Evolutionary conservation across 2,113 vertebrate species (phyloP).

Genomic region (Ardeotis arabs): DNA sequence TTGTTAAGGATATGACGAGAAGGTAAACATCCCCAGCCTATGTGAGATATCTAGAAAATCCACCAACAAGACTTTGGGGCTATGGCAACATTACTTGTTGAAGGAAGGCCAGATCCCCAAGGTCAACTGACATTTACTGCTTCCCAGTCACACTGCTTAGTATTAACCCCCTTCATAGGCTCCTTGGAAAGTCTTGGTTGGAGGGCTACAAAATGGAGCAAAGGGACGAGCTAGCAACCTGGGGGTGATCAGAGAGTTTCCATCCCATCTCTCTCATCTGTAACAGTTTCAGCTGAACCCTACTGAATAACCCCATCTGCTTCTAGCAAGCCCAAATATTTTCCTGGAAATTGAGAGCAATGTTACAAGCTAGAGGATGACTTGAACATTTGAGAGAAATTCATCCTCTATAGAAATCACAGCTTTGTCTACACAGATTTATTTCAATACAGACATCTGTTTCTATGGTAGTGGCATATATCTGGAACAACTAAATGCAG

Average conservation of each 20-base stretch:
- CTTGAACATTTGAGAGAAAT: not conserved
- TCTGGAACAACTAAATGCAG: not conserved
- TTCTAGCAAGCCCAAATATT: not conserved
- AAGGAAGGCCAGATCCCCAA: not conserved
- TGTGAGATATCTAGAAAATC: not conserved
- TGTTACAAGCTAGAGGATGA: not conserved
- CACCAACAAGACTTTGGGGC: not conserved
- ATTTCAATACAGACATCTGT: not conserved
- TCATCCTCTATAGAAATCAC: not conserved
- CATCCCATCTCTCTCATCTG: not conserved
- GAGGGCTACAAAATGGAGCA: not conserved
- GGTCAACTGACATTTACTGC: not conserved
- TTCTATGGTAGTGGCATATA: not conserved
- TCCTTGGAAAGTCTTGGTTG: not conserved
- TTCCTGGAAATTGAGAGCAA: not conserved
- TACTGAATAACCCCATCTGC: not conserved
- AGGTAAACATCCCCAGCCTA: not conserved
- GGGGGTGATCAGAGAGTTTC: not conserved
- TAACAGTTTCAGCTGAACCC: not conserved
- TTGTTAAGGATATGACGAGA: not conserved
- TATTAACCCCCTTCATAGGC: accelerated
- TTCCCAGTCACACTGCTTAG: not conserved
- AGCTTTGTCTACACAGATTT: not conserved
- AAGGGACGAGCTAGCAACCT: not conserved
- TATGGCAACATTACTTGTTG: not conserved